phyloP scores from a whole-genome alignment of 2,113 vertebrate genomes.

The Triplophysa dalaica region DNA sequence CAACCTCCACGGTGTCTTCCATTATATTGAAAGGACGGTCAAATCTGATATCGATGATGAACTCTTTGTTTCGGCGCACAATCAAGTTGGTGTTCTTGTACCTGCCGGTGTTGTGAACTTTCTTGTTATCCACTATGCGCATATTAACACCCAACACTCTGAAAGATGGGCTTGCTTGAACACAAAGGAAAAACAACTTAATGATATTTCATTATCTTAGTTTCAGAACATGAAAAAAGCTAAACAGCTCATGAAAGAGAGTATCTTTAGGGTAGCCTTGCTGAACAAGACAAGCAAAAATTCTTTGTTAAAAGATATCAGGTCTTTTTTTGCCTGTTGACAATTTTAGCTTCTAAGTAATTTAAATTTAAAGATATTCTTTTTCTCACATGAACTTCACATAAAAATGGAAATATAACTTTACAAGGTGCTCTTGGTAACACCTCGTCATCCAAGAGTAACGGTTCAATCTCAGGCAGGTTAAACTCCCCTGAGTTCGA shows the following conservation, averaged over 20 bases:
- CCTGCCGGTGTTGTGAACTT: constrained; percentile 75
- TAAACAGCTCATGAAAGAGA: no score
- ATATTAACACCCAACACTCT: constrained; percentile 65
- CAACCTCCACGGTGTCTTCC: constrained; percentile 74
- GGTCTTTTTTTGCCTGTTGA: no score
- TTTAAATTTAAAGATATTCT: no score
- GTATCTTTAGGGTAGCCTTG: no score
- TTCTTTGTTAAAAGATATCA: no score
- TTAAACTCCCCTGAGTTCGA: background rate
- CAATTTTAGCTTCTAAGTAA: no score
- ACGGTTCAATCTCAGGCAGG: background rate
- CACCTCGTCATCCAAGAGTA: rapidly evolving
- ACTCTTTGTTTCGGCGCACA: constrained; percentile 79
- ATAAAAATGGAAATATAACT: background rate
- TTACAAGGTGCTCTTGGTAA: constrained; percentile 34
- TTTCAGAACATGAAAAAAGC: background rate
- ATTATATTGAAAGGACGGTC: constrained; percentile 64
- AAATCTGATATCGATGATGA: constrained; percentile 74
- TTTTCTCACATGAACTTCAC: background rate
- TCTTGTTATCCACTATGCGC: constrained; percentile 72
- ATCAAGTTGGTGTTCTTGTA: constrained; percentile 72
- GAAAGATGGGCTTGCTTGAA: background rate
- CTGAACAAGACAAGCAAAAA: no score
- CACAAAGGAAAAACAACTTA: background rate
- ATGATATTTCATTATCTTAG: background rate